Percentiles rank a stretch among this genome's conserved stretches.
Evolutionary conservation across 2,888 invertebrate species (phyloP).

Genomic region (Pammene aurita): DNA sequence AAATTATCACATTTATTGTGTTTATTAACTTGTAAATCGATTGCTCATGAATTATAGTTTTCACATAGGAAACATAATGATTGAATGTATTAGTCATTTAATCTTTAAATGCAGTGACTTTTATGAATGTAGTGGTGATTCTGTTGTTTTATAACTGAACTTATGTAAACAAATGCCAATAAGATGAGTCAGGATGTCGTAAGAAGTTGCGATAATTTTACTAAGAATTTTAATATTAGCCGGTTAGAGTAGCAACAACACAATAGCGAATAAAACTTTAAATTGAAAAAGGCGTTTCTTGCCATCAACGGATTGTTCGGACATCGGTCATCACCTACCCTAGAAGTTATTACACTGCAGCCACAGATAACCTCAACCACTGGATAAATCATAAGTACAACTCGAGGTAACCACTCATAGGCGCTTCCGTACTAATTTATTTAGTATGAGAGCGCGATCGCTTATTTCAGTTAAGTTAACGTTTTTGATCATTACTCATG

Average conservation of each 20-base stretch:
- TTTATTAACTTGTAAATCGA: conserved; percentile 14
- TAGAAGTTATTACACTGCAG: too few relatives aligned
- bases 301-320: too few relatives aligned
- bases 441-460: too few relatives aligned
- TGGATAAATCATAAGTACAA: too few relatives aligned
- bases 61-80: not conserved
- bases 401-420: too few relatives aligned
- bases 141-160: not conserved
- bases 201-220: not conserved
- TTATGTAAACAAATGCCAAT: not conserved
- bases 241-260: not conserved
- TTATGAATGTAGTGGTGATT: not conserved
- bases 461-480: too few relatives aligned
- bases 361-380: too few relatives aligned
- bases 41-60: conserved; percentile 4
- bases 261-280: not conserved
- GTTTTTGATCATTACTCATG: too few relatives aligned
- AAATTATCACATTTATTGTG: conserved; percentile 3
- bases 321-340: too few relatives aligned
- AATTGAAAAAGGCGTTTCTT: not conserved
- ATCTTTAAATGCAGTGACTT: not conserved
- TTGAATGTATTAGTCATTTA: not conserved
- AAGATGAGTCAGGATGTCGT: not conserved
- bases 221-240: not conserved
- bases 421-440: too few relatives aligned